phyloP scores from a whole-genome alignment of 2,797 vertebrate species.

The Propithecus deckenii region DNA sequence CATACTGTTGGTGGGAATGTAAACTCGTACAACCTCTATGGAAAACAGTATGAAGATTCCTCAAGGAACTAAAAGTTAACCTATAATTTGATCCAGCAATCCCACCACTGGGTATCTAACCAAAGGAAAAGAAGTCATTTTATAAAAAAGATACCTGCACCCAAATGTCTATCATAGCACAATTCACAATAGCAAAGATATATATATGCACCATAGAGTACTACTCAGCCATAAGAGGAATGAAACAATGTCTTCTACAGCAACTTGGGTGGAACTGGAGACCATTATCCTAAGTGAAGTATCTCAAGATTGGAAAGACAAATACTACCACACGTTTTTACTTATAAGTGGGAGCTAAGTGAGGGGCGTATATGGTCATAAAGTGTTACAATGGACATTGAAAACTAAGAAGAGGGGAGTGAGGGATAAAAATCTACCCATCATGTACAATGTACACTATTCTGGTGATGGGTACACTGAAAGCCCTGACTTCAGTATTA shows the following conservation, averaged over 20 bases:
- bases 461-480: neutral
- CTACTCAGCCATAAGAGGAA: neutral
- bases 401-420: neutral
- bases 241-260: neutral
- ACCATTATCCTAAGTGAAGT: neutral
- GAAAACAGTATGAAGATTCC: neutral
- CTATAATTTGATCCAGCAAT: neutral
- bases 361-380: neutral
- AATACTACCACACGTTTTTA: neutral
- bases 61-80: neutral
- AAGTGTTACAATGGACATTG: neutral
- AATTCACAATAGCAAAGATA: neutral
- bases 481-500: neutral
- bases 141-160: neutral
- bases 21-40: neutral
- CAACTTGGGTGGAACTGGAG: neutral
- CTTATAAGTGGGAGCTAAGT: neutral
- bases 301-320: neutral
- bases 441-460: neutral
- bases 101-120: neutral
- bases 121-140: neutral
- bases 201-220: neutral
- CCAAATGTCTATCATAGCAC: neutral
- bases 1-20: neutral
- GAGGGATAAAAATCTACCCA: neutral